Conservation (phyloP, 2,113 vertebrate species). For the Xiphophorus maculatus region DNA sequence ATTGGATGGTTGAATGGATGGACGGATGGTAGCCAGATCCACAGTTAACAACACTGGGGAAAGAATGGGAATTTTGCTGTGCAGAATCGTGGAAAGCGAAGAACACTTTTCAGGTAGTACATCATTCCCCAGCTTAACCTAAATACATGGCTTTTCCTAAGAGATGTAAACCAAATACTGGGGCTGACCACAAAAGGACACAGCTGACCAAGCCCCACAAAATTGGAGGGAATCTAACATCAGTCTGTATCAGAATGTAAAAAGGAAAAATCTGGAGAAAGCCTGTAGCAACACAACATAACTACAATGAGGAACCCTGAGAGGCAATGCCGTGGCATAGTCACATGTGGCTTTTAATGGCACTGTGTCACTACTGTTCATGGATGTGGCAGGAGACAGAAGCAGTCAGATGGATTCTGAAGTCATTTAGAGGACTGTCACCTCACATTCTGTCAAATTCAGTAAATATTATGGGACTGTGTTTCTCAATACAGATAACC, state of each 20-base stretch:
- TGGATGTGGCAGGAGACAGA: neutral
- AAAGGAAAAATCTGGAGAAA: neutral
- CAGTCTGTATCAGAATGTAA: neutral
- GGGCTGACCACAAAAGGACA: neutral
- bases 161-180: neutral
- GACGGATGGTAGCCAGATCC: neutral
- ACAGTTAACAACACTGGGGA: neutral
- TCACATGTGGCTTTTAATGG: neutral
- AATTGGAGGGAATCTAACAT: neutral
- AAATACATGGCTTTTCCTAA: neutral
- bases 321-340: neutral
- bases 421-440: neutral
- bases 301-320: too few relatives aligned
- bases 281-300: neutral
- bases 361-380: neutral
- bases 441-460: neutral
- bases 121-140: neutral
- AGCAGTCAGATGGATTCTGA: constrained; percentile 1
- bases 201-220: neutral
- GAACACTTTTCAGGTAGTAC: neutral
- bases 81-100: neutral
- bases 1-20: constrained; percentile 8
- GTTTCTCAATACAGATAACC: neutral
- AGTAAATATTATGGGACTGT: neutral
- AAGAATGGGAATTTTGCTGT: neutral